Evolutionary conservation across 2,797 vertebrate species (phyloP).

Genomic region (Sebastes minor): DNA sequence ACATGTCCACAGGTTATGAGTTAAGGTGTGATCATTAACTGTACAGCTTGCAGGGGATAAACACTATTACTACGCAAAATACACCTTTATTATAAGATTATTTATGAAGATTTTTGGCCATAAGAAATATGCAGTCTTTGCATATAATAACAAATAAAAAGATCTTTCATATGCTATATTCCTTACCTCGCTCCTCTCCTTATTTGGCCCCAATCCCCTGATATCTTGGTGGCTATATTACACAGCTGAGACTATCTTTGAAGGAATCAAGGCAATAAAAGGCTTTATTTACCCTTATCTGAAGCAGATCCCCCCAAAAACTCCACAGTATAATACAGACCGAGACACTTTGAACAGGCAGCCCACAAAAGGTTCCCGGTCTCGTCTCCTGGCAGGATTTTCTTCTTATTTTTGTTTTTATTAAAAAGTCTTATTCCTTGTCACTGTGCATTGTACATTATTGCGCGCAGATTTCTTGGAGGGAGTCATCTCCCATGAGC

Average conservation of each 20-base stretch:
- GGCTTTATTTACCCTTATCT: conserved; percentile 78
- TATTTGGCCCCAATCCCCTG: conserved; percentile 58
- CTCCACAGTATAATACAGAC: conserved; percentile 41
- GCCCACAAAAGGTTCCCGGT: conserved; percentile 34
- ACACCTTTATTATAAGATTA: not conserved
- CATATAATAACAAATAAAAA: conserved; percentile 4
- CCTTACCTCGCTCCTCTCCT: conserved; percentile 32
- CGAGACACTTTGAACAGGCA: conserved; percentile 50
- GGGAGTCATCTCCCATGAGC: conserved; percentile 45
- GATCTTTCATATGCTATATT: conserved; percentile 27
- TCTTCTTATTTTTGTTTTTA: conserved; percentile 70
- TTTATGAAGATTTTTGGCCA: not conserved
- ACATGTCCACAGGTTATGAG: conserved; percentile 36
- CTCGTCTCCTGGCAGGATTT: conserved; percentile 52
- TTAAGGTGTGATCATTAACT: conserved; percentile 25
- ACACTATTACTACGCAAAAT: not conserved
- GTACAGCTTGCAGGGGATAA: not conserved
- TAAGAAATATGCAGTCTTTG: conserved; percentile 1
- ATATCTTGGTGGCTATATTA: conserved; percentile 64
- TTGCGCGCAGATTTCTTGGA: conserved; percentile 50
- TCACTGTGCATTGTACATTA: conserved; percentile 63
- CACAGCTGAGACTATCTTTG: conserved; percentile 73
- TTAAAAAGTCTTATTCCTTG: conserved; percentile 70
- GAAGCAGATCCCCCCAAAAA: conserved; percentile 41
- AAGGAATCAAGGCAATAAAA: conserved; percentile 80